A percentile compares a stretch with the other conserved stretches of the same genome.
Evolutionary conservation across 2,113 vertebrate species (phyloP).

Genomic region (Pungitius pungitius): DNA sequence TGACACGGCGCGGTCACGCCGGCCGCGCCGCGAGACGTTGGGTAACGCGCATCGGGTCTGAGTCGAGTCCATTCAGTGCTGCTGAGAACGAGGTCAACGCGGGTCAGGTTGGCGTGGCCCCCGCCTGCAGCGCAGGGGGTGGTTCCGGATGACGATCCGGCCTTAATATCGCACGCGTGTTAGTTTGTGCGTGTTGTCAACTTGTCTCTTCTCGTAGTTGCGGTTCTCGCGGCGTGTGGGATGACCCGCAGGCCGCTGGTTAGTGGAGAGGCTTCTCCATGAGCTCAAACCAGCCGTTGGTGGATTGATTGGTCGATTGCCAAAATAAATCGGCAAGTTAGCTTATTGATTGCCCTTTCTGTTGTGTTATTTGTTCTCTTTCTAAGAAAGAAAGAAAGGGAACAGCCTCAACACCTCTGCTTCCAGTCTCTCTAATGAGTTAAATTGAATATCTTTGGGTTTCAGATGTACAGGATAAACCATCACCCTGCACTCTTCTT

Average conservation of each 20-base stretch:
- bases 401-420: background rate
- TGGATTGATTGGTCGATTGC: background rate
- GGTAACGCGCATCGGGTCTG: background rate
- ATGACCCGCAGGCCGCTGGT: background rate
- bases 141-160: background rate
- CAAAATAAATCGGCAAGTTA: background rate
- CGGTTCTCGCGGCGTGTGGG: background rate
- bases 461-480: background rate
- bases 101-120: background rate
- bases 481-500: background rate
- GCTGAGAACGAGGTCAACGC: background rate
- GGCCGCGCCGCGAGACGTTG: background rate
- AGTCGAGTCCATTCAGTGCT: background rate
- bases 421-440: background rate
- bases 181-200: background rate
- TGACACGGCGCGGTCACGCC: background rate
- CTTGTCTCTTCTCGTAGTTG: background rate
- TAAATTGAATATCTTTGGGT: background rate
- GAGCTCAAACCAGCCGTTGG: background rate
- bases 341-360: background rate
- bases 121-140: background rate
- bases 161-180: background rate
- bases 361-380: too few relatives aligned
- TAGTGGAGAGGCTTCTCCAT: background rate
- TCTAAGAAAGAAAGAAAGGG: too few relatives aligned